Conservation (phyloP, 1,140 invertebrate genomes). For the Hydropsyche tenuis region DNA sequence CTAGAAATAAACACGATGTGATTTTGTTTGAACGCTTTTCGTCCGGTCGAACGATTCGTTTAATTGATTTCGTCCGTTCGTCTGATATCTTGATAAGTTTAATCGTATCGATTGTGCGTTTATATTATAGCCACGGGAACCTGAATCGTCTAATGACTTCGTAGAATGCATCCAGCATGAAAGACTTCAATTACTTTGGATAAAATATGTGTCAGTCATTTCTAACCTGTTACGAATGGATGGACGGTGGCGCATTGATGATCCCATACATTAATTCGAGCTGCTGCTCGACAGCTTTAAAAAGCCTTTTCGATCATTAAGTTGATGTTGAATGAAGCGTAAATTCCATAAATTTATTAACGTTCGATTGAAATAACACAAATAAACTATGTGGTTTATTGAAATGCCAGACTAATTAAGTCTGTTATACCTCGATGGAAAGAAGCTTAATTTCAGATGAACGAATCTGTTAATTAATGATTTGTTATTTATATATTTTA, state of each 20-base stretch:
- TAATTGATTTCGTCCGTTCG: background rate
- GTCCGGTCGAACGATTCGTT: background rate
- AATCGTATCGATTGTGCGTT: conserved; percentile 1
- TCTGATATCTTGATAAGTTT: background rate
- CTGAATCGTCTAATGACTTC: conserved; percentile 17
- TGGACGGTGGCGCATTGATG: conserved; percentile 4
- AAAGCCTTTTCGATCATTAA: too few relatives aligned
- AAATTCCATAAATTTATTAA: too few relatives aligned
- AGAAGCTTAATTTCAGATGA: too few relatives aligned
- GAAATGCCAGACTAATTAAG: too few relatives aligned
- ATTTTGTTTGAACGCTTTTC: too few relatives aligned
- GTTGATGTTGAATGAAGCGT: too few relatives aligned
- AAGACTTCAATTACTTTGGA: conserved; percentile 36
- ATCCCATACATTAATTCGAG: conserved; percentile 28
- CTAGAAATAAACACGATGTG: background rate
- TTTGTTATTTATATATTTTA: too few relatives aligned
- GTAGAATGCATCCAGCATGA: conserved; percentile 19
- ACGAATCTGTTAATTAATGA: too few relatives aligned
- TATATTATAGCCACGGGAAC: background rate
- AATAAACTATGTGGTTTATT: too few relatives aligned
- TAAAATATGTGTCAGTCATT: conserved; percentile 40
- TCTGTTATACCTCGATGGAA: too few relatives aligned
- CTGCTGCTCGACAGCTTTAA: background rate
- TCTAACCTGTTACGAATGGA: conserved; percentile 23
- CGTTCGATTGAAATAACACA: too few relatives aligned